phyloP scores from a whole-genome alignment of 2,797 vertebrate species.

The Ceryle rudis region DNA sequence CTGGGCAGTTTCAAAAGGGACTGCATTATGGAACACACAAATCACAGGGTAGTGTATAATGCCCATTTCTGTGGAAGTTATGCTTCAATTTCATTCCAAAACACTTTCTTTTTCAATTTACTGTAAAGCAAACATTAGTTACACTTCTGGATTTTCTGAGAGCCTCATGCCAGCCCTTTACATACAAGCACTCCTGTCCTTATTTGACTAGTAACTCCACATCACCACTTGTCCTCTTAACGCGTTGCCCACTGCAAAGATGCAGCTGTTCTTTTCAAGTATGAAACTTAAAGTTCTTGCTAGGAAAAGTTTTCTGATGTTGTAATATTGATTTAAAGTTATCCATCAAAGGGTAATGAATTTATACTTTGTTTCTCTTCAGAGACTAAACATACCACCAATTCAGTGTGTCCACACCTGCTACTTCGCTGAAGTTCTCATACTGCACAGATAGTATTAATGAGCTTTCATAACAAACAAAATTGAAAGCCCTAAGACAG shows the following conservation, averaged over 20 bases:
- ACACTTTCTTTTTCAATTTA: neutral
- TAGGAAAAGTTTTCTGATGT: neutral
- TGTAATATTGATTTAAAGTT: neutral
- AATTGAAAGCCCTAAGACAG: neutral
- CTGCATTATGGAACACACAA: neutral
- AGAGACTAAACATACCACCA: neutral
- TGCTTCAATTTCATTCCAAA: neutral
- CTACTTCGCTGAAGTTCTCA: neutral
- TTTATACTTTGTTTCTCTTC: neutral
- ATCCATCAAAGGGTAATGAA: neutral
- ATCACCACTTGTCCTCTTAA: neutral
- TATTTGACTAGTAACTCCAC: neutral
- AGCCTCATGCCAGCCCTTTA: neutral
- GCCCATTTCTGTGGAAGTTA: neutral
- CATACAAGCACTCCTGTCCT: neutral
- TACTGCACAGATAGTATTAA: neutral
- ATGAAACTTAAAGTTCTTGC: neutral
- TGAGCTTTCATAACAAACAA: neutral
- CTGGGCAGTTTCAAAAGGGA: neutral
- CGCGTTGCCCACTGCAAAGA: neutral
- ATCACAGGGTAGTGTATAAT: rapidly evolving
- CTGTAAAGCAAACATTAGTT: neutral
- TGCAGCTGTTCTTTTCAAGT: rapidly evolving
- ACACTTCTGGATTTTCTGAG: neutral
- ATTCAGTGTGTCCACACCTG: neutral